A percentile compares a stretch with the other conserved stretches of the same genome.
Conservation (phyloP, 2,797 vertebrate genomes). For the Meriones psammophilus region DNA sequence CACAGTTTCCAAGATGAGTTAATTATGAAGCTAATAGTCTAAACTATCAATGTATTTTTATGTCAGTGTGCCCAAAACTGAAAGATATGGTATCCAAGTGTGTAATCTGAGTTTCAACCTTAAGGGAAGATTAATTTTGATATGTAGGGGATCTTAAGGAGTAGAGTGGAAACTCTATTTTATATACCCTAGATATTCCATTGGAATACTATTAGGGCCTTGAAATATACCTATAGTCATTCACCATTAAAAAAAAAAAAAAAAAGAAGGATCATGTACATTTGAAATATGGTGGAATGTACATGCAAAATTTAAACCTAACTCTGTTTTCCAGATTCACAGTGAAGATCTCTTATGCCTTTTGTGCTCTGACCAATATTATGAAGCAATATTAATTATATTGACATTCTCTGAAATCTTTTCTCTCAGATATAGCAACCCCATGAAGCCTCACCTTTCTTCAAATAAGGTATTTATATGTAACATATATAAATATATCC, state of each 20-base stretch:
- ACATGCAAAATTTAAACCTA: background rate
- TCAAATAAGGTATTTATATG: background rate
- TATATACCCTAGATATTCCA: background rate
- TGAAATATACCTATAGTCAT: background rate
- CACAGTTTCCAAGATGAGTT: background rate
- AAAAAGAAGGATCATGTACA: background rate
- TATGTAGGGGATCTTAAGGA: background rate
- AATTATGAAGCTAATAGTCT: background rate
- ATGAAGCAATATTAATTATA: rapidly evolving
- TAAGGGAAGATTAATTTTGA: background rate
- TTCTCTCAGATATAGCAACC: background rate
- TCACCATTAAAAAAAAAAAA: background rate
- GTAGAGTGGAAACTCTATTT: background rate
- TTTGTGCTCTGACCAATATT: background rate
- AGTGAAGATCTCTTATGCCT: background rate
- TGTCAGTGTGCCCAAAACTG: background rate
- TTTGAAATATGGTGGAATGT: background rate
- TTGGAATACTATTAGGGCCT: background rate
- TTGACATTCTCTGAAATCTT: background rate
- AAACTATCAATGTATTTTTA: background rate
- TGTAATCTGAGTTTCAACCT: background rate
- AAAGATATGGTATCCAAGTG: background rate
- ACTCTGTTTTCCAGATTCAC: background rate
- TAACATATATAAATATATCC: background rate
- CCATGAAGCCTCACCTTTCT: background rate